A percentile compares a stretch with the other conserved stretches of the same genome.
These are phyloP conservation scores for Anoplius nigerrimus DNA, from an alignment of 2,888 invertebrate species.

Conservation along the genomic window DNA sequence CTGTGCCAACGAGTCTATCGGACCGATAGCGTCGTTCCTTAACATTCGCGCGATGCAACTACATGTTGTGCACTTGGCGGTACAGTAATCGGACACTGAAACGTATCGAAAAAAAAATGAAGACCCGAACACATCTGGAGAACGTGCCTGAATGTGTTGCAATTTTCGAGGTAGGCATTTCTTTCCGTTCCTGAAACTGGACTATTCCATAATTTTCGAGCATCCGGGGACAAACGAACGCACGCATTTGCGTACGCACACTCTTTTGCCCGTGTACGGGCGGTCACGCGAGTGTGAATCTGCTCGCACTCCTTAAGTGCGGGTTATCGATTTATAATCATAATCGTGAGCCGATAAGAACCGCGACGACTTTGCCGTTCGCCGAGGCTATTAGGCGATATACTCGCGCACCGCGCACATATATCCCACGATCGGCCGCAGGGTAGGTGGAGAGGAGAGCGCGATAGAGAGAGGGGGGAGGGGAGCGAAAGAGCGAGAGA, in stretches of 20 bases:
- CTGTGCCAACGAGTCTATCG: no score
- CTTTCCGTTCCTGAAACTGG: not conserved
- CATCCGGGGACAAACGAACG: no score
- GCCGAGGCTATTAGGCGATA: constrained; percentile 25
- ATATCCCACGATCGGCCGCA: not conserved
- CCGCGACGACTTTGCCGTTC: constrained; percentile 15
- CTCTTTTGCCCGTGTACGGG: no score
- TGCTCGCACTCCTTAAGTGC: constrained; percentile 32
- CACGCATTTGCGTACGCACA: no score
- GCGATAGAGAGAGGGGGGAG: not conserved
- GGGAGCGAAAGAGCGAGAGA: not conserved
- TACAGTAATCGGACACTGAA: no score
- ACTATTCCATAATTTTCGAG: not conserved
- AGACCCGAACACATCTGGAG: no score
- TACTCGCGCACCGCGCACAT: not conserved
- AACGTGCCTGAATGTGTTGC: no score
- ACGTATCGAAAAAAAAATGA: no score
- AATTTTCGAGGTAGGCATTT: no score
- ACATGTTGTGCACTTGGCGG: no score
- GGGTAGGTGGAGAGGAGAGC: not conserved
- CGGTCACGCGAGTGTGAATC: constrained; percentile 24
- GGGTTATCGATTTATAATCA: constrained; percentile 56
- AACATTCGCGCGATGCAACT: no score
- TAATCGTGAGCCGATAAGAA: constrained; percentile 50
- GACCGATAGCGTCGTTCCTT: no score